Base-by-base conservation (phyloP, 2,797 vertebrate species). In the Prunella strophiata region DNA sequence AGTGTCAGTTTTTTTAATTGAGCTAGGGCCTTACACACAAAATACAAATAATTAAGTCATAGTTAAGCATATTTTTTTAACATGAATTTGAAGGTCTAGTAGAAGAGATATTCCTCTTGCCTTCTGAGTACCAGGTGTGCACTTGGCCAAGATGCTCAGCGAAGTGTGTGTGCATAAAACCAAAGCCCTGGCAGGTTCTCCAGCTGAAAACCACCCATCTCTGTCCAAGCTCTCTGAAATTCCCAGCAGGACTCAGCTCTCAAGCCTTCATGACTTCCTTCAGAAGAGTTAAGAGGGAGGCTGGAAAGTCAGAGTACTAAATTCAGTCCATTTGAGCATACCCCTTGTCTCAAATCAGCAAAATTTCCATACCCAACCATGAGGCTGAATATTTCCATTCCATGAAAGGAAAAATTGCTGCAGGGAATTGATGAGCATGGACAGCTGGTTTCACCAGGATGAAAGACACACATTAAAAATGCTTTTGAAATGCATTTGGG, bases 401-500 rank as follows among this genome's bases (percentile, higher is more conserved):
- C 40, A 34, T 71, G 68, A 85, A 87, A 77, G 42, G 34, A 93
- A 85, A 83, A 86, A 63, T 26, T 74, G 88, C 95, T 94, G 67
- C 38, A 48, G 91, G 95, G 91, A 78, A 47, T 85, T 71, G 85
- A 93, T 85, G 89, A 91, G 84, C 83, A 91, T 62, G 91, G 94
- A 70, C 94, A 96, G 95, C 89, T 96, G 85, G 88, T 89, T 94
- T 85, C 75, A 82, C 89, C 57, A 79, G 94, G 68, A 91, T 82
- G 88, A 95, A 92, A 94, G 67, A 63, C 94, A 94, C 54, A 77
- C 88, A 93, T 94, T 89, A 95, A 90, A 95, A 94, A 88, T 91
- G 54, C 75, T 94, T 96, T 63, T 91, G 91, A 94, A 94, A 80
- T 79, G 52, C 61, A 58, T 90, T 94, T 91, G 83, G 74, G 77